Evolutionary conservation across 2,888 invertebrate species (phyloP), one percentile per base, ranked within the genome.

Genomic region (Catocala nupta): DNA sequence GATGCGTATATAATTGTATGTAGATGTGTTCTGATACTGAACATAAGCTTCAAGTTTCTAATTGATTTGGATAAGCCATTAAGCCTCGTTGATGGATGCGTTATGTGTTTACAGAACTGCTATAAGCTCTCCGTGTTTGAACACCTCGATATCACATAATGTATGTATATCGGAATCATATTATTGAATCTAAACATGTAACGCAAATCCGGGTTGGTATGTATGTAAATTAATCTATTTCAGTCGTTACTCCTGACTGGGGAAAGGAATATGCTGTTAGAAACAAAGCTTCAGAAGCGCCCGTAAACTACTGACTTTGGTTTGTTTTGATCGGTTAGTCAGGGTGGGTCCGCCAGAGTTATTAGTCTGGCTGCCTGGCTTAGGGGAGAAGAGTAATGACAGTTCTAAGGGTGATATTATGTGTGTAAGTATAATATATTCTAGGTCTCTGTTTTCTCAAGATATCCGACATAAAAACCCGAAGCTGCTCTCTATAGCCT

Each of bases 11-110:
- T 52, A 58, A 62, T 50, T 47, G 16, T 55, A 67, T 52, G 55
- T 66, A 75, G 53, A 66, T 73, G 72, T 76, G 71, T 75, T 74
- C 65, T 73, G 73, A 77, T 74, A 73, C 77, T 73, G 74, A 81
- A 75, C 82, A 80, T 80, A 80, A 82, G 87, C 87, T 75, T 90
- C 88, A 85, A 89, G 90, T 90, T 92, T 90, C 90, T 92, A 92
- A 93, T 93, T 93, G 93, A 93, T 93, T 92, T 86, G 89, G 92
- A 91, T 92, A 90, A 92, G 89, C 92, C 89, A 91, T 91, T 92
- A 92, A 92, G 91, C 91, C 74, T 59, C 81, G 88, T 88, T 92
- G 93, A 93, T 93, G 87, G 92, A 93, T 93, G 91, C 84, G 87
- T 85, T 81, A 80, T 77, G 73, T 89, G 89, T 90, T 90, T 88